These are phyloP conservation scores for Fistularia commersonii DNA, from an alignment of 2,797 vertebrate species.

Conservation along the genomic window DNA sequence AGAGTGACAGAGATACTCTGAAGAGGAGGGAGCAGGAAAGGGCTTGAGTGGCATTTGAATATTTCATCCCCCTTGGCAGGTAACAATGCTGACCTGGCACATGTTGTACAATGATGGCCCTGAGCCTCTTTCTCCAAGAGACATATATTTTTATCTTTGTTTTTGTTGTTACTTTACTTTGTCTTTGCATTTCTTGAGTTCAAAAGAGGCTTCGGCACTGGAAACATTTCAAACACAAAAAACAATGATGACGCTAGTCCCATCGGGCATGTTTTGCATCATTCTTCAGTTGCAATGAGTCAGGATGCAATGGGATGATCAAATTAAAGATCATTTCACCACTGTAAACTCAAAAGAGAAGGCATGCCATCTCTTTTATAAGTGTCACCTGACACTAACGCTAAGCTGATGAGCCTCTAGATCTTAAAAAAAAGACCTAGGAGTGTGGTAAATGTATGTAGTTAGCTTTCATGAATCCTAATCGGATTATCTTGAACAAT, in stretches of 20 bases:
- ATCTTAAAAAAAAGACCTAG: constrained; percentile 17
- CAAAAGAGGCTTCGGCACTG: neutral
- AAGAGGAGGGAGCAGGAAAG: constrained; percentile 30
- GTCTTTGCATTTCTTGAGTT: neutral
- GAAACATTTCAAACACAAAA: constrained; percentile 3
- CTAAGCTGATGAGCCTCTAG: constrained; percentile 21
- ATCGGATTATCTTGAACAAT: constrained; percentile 57
- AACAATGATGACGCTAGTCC: neutral
- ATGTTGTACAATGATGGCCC: constrained; percentile 28
- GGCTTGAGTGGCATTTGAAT: constrained; percentile 65
- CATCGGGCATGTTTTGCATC: constrained; percentile 1
- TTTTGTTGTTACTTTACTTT: neutral
- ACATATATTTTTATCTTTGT: neutral
- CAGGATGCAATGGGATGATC: neutral
- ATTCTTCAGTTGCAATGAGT: constrained; percentile 2
- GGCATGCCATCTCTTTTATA: constrained; percentile 8
- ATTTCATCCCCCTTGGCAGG: constrained; percentile 58
- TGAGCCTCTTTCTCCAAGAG: neutral
- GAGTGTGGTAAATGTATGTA: constrained; percentile 22
- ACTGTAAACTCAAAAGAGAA: constrained; percentile 24
- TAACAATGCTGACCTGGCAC: constrained; percentile 48
- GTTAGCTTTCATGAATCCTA: constrained; percentile 27
- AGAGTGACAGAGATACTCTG: constrained; percentile 34
- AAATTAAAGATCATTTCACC: constrained; percentile 21
- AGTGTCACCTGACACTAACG: constrained; percentile 14